Evolutionary conservation across 2,888 invertebrate species (phyloP), one percentile per base, ranked within the genome.

Genomic region (Meloe dianella): DNA sequence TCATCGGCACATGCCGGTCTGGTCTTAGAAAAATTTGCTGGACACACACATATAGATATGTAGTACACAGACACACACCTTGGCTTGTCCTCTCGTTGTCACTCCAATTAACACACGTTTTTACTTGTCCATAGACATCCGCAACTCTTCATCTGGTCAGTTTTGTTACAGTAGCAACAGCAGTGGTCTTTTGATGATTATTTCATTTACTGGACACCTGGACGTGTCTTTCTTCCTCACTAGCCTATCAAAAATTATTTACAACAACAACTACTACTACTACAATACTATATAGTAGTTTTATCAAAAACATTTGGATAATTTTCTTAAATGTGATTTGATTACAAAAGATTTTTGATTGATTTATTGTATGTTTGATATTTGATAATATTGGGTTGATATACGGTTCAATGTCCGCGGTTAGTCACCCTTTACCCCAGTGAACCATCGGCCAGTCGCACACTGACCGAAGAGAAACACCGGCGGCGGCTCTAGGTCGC

Each of bases 341-440:
- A 32, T 32, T 32, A 32, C 32, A 2, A 27, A 27, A 27, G 27
- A 27, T 27, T 27, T 27, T 41, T 41, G 41, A 41, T 17, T 41
- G n/a, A 41, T 41, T 41, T 10, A 38, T 38, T 22, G 60, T 35
- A 12, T 38, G 41, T 35, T 59, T 35, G 17, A 41, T 41, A 14
- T 38, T 35, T 58, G 58, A 58, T 30, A 58, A 58, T 58, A 30
- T 35, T 38, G 63, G 61, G 62, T 61, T 60, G 64, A 60, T 65
- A 69, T 41, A 29, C 35, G 71, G 81, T 74, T 80, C 82, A 79
- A 75, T 75, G 81, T 76, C 81, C 82, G 72, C 81, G 83, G 83
- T 83, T 82, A 82, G 78, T 84, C 82, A 84, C 84, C 83, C 83
- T 83, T 81, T 83, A 83, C 81, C 83, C 84, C 78, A 84, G 83